These are phyloP conservation scores for Anagyrus pseudococci DNA, from an alignment of 2,888 invertebrate species.

Conservation along the genomic window DNA sequence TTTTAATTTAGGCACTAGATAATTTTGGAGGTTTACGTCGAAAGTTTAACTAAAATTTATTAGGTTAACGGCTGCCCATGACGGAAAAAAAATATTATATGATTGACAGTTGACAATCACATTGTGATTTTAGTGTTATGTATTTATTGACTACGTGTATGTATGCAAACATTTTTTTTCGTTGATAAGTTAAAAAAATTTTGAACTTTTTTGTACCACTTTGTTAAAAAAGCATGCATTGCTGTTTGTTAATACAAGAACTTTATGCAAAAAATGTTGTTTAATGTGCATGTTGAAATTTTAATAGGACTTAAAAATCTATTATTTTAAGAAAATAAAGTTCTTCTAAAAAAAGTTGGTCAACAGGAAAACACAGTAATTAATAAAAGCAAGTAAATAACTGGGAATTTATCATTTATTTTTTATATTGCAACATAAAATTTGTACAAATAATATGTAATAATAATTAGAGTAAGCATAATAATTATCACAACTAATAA, in stretches of 20 bases:
- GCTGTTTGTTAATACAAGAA: no score
- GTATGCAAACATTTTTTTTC: no score
- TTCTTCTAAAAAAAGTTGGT: background rate
- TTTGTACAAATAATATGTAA: conserved; percentile 53
- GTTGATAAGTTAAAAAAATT: no score
- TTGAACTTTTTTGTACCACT: conserved; percentile 2
- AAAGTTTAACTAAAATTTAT: conserved; percentile 25
- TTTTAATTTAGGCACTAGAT: conserved; percentile 8
- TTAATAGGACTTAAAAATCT: no score
- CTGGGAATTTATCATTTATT: conserved; percentile 54
- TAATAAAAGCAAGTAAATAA: conserved; percentile 17
- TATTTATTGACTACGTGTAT: background rate
- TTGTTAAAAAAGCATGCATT: no score
- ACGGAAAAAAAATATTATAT: conserved; percentile 12
- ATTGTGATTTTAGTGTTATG: background rate
- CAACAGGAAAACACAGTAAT: background rate
- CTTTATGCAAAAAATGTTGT: no score
- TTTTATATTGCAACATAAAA: conserved; percentile 61
- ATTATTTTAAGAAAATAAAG: no score
- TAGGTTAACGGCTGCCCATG: conserved; percentile 17
- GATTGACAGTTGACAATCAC: conserved; percentile 26
- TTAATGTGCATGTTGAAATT: no score
- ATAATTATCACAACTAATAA: conserved; percentile 40
- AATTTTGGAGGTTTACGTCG: conserved; percentile 15
- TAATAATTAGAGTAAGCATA: conserved; percentile 36